Evolutionary conservation across 2,113 vertebrate genomes (phyloP), one percentile per base, ranked within the genome.

Genomic region (Coptodon bakossiorum): DNA sequence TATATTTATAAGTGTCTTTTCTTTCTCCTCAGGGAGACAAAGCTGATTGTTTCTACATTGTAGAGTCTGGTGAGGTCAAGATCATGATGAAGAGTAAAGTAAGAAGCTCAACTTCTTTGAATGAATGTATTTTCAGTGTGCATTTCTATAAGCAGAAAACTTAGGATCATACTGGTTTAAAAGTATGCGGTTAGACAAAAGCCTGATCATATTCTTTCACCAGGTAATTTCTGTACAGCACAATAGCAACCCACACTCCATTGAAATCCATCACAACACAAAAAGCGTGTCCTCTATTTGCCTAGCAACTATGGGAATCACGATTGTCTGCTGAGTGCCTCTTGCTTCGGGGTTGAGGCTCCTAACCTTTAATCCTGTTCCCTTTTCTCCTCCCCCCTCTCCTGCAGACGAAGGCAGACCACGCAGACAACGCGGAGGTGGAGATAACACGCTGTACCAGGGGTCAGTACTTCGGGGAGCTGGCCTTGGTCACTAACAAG

Each of bases 381-480:
- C 38, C 45, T 66, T 82, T 34, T 43, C 8, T 61, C 13, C n/a
- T n/a, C 50, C 78, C 40, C 73, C 56, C 50, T 31, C 27, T 45
- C 43, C 61, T 43, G 34, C 94, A 99, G 98, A 99, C 98, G 43
- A 97, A 98, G 96, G 95, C 96, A 0, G 97, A 94, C 95, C 97
- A 98, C 88, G 97, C 98, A 93, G 96, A 96, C 84, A 99, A 97
- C 89, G 96, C 97, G 53, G 98, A 99, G 94, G 98, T 99, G 87
- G 99, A 99, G 96, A 97, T 99, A 89, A 95, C 98, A 6, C 97
- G 98, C 89, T 99, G 98, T 95, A 97, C 93, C 93, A 97, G 97
- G 96, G 99, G 98, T 85, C 99, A 99, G 52, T 99, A 99, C 96
- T 99, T 99, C 80, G 99, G 99, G 94, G 99, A 99, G 92, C 97